phyloP scores from a whole-genome alignment of 1,140 invertebrate species.

The Arion vulgaris region DNA sequence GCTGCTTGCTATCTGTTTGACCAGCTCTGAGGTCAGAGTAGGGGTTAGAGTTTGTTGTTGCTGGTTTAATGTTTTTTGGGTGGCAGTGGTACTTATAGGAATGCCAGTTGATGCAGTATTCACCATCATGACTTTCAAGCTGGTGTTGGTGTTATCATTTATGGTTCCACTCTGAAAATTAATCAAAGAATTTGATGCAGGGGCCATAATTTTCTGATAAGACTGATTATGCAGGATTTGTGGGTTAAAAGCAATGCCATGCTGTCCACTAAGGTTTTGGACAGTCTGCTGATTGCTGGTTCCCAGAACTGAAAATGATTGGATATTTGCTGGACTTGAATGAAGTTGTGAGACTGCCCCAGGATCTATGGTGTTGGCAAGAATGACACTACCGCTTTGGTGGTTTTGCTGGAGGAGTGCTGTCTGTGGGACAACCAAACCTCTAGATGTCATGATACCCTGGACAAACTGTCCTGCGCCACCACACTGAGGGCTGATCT shows the following conservation, averaged over 20 bases:
- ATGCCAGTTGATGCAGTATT: background rate
- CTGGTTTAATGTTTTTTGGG: too few species aligned
- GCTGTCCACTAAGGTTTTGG: background rate
- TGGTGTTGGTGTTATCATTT: background rate
- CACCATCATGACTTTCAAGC: conserved; percentile 25
- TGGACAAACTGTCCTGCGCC: conserved; percentile 44
- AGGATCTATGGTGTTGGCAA: background rate
- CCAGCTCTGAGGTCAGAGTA: conserved; percentile 32
- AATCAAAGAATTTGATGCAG: background rate
- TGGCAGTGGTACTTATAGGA: background rate
- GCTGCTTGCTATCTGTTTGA: conserved; percentile 32
- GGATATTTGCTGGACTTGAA: background rate
- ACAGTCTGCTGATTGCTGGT: background rate
- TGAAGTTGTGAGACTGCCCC: conserved; percentile 12
- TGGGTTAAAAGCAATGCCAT: background rate
- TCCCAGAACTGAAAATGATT: background rate
- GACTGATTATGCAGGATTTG: background rate
- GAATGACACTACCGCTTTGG: conserved; percentile 15
- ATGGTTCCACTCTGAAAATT: background rate
- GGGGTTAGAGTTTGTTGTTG: background rate
- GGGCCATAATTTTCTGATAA: background rate
- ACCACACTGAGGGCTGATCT: conserved; percentile 44
- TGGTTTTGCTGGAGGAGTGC: conserved; percentile 29
- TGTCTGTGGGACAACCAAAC: conserved; percentile 49
- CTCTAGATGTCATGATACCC: conserved; percentile 50